These are phyloP conservation scores for Apaloderma vittatum DNA, from an alignment of 2,113 vertebrate species.

Conservation along the genomic window DNA sequence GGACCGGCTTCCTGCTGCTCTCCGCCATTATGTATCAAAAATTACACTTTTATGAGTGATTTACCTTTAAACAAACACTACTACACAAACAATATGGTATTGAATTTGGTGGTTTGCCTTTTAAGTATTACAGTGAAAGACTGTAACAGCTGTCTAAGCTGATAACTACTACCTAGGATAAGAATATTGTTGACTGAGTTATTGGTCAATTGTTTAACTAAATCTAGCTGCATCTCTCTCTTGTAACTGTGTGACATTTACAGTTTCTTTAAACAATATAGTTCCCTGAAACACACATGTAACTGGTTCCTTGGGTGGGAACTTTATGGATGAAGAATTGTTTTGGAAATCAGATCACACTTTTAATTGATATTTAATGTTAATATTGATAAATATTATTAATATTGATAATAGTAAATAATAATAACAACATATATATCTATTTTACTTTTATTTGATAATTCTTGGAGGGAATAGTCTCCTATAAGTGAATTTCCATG, in stretches of 20 bases:
- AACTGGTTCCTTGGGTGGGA: slow-evolving; percentile 55
- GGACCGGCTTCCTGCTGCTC: slow-evolving; percentile 84
- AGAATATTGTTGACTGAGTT: slow-evolving; percentile 79
- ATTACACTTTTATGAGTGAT: slow-evolving; percentile 91
- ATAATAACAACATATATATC: no score
- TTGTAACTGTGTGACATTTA: slow-evolving; percentile 57
- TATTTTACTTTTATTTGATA: neutral
- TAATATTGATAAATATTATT: neutral
- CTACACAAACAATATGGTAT: slow-evolving; percentile 91
- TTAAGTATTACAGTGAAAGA: slow-evolving; percentile 84
- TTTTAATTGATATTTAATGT: neutral
- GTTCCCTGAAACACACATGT: slow-evolving; percentile 22
- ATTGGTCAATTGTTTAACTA: slow-evolving; percentile 75
- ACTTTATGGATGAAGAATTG: neutral
- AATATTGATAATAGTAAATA: no score
- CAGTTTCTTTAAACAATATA: slow-evolving; percentile 71
- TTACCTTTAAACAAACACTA: slow-evolving; percentile 93
- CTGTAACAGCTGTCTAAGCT: slow-evolving; percentile 81
- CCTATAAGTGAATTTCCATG: neutral
- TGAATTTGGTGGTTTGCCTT: slow-evolving; percentile 84
- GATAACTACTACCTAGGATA: slow-evolving; percentile 84
- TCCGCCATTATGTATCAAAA: slow-evolving; percentile 86
- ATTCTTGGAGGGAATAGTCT: neutral
- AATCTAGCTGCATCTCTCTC: slow-evolving; percentile 68
- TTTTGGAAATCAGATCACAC: neutral